Base-by-base conservation (phyloP, 2,113 vertebrate species). In the Erythrocebus patas region DNA sequence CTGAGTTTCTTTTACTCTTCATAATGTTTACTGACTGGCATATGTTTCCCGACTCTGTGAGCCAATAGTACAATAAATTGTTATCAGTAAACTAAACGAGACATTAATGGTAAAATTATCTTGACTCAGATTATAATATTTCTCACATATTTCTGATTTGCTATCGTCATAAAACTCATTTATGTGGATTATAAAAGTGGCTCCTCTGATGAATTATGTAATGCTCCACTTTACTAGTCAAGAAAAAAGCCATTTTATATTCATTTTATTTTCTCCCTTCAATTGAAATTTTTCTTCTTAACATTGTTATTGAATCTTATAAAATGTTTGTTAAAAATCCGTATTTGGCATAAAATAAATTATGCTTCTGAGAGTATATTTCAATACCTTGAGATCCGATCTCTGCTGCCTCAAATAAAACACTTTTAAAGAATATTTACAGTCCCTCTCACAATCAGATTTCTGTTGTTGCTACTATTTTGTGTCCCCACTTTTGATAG, bases 91-190 rank as follows among this genome's bases (percentile, higher is more conserved):
- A 93, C 96, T 90, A 92, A 95, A 89, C 23, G 61, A 95, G 94
- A 96, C 78, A 27, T 95, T 96, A 95, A 96, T 95, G 75, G 30
- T 81, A 95, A 97, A 93, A 97, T 95, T 93, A 95, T 97, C 97
- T 97, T 97, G 92, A 96, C 25, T 97, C 38, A 93, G 50, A 79
- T 96, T 97, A 91, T 79, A 91, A 91, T 97, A 96, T 90, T 95
- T 97, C 79, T 97, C 93, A 95, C 66, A 96, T 85, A 94, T 23
- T 52, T 96, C 61, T 97, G 93, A 94, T 95, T 87, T 98, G 87
- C 80, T 95, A 88, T 92, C 80, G 92, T 83, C 93, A 96, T 98
- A 95, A 97, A 97, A 96, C 81, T 95, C 87, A 98, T 97, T 97
- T 96, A 98, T 97, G 57, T 96, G 87, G 32, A 88, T 91, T 95